Conservation (phyloP, 2,888 invertebrate species). For the Epirrita christyi region DNA sequence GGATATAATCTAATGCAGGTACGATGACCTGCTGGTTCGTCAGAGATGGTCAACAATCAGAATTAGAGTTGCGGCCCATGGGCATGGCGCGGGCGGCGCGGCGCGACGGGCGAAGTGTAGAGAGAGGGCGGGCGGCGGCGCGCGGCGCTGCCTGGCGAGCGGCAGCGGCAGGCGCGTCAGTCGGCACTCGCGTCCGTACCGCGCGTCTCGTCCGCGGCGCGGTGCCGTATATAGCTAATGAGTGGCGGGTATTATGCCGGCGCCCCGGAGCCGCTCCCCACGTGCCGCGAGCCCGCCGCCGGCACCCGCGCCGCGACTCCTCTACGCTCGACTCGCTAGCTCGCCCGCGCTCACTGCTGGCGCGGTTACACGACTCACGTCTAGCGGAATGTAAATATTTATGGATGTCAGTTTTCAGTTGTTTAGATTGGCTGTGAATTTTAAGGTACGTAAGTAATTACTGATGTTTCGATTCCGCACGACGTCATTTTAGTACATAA, state of each 20-base stretch:
- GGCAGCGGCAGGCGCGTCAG: conserved; percentile 44
- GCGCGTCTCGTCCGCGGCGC: conserved; percentile 46
- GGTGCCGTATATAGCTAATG: conserved; percentile 48
- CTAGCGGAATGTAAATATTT: conserved; percentile 82
- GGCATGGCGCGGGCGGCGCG: conserved; percentile 35
- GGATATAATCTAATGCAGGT: conserved; percentile 70
- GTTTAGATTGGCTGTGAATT: conserved; percentile 84
- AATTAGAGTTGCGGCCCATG: conserved; percentile 53
- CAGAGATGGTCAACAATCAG: conserved; percentile 77
- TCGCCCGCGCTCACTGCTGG: conserved; percentile 60
- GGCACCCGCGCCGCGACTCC: conserved; percentile 55
- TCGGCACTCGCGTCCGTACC: conserved; percentile 49
- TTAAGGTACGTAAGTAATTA: conserved; percentile 79
- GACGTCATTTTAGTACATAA: conserved; percentile 51
- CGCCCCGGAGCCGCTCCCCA: conserved; percentile 66
- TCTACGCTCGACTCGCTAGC: conserved; percentile 46
- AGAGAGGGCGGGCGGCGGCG: conserved; percentile 45
- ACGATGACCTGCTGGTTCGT: conserved; percentile 79
- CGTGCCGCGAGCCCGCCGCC: conserved; percentile 67
- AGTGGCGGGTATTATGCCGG: conserved; percentile 72
- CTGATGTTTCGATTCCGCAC: conserved; percentile 71
- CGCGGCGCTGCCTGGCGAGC: conserved; percentile 41
- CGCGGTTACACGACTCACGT: conserved; percentile 71
- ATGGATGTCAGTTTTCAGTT: conserved; percentile 84
- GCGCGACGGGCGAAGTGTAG: conserved; percentile 42